These are phyloP conservation scores for Lacerta agilis DNA, from an alignment of 2,797 vertebrate genomes.

Conservation along the genomic window DNA sequence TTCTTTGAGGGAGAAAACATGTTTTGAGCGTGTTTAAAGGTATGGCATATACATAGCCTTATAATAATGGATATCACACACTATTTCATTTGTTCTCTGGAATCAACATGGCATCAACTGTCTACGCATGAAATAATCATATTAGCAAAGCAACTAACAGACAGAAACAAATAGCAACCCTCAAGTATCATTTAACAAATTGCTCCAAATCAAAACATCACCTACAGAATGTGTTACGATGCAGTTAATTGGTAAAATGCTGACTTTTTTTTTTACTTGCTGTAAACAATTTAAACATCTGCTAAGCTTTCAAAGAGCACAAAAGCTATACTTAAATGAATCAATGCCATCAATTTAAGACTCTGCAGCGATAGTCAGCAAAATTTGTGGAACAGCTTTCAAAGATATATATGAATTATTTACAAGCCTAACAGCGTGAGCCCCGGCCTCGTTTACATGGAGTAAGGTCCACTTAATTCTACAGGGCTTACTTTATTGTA, in stretches of 20 bases:
- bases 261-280: constrained; percentile 53
- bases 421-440: constrained; percentile 14
- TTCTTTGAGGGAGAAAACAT: too few relatives aligned
- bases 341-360: constrained; percentile 49
- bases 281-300: constrained; percentile 71
- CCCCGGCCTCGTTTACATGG: constrained; percentile 13
- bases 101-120: not conserved
- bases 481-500: not conserved
- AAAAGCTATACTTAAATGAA: constrained; percentile 73
- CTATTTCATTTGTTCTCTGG: constrained; percentile 9
- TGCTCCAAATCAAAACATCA: constrained; percentile 72
- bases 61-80: too few relatives aligned
- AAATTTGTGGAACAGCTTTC: constrained; percentile 63
- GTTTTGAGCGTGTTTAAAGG: too few relatives aligned
- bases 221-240: constrained; percentile 68
- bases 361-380: constrained; percentile 62
- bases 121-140: constrained; percentile 43
- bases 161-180: constrained; percentile 69
- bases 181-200: constrained; percentile 78
- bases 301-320: constrained; percentile 50
- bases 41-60: too few relatives aligned
- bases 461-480: constrained; percentile 5
- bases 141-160: constrained; percentile 72
- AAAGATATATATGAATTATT: constrained; percentile 35
- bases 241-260: constrained; percentile 64